A percentile compares a stretch with the other conserved stretches of the same genome.
Conservation (phyloP, 2,888 invertebrate species). For the Drosophila infuscata region DNA sequence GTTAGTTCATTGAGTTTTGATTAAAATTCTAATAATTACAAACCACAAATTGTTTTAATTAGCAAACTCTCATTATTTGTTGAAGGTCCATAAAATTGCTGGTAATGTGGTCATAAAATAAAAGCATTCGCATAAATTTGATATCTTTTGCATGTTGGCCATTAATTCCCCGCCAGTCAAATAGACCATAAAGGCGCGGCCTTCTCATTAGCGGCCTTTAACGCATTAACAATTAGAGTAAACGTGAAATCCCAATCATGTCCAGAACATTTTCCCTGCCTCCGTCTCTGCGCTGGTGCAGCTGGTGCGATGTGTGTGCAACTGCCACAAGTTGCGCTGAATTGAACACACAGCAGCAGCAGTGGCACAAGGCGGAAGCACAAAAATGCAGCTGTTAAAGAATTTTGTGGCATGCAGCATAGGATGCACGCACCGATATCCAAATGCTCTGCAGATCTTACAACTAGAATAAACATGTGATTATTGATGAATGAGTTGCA, state of each 20-base stretch:
- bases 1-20: conserved; percentile 70
- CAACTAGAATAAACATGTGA: background rate
- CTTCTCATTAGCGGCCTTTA: conserved; percentile 43
- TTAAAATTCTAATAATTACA: conserved; percentile 66
- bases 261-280: background rate
- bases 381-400: conserved; percentile 40
- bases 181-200: conserved; percentile 33
- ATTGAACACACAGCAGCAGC: conserved; percentile 54
- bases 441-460: conserved; percentile 21
- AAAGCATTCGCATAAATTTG: conserved; percentile 18
- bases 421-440: background rate
- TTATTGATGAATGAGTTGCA: background rate
- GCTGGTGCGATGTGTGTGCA: conserved; percentile 37
- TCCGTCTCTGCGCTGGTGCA: background rate
- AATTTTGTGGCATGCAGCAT: conserved; percentile 15
- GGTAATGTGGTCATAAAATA: conserved; percentile 33
- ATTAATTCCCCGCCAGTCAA: conserved; percentile 22
- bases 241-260: background rate
- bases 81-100: conserved; percentile 27
- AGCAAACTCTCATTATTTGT: conserved; percentile 44
- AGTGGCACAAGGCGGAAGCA: conserved; percentile 51
- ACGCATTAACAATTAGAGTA: conserved; percentile 12
- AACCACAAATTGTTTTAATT: conserved; percentile 61
- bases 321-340: conserved; percentile 37
- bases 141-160: conserved; percentile 20